Evolutionary conservation across 2,888 invertebrate species (phyloP).

Genomic region (Gibbula magus): DNA sequence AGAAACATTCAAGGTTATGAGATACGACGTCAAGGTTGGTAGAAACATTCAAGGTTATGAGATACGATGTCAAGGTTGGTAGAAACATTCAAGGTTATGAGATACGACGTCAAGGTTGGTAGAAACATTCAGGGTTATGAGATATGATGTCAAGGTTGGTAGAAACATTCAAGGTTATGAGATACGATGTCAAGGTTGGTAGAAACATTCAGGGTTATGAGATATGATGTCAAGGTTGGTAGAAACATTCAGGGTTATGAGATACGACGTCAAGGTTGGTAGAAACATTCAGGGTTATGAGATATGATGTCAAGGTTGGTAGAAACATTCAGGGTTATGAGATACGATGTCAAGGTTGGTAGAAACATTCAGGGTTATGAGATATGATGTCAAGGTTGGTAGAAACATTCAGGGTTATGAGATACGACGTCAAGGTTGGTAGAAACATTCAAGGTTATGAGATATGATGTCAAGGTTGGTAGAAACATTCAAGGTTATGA

Average conservation of each 20-base stretch:
- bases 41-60: background rate
- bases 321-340: background rate
- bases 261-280: background rate
- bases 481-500: background rate
- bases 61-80: background rate
- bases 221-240: too few species aligned
- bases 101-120: background rate
- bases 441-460: background rate
- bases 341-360: background rate
- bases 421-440: background rate
- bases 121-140: background rate
- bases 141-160: too few species aligned
- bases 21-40: background rate
- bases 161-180: background rate
- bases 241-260: background rate
- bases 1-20: background rate
- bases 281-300: background rate
- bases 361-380: background rate
- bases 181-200: background rate
- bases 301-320: too few species aligned
- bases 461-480: too few species aligned
- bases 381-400: too few species aligned
- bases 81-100: background rate
- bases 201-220: background rate
- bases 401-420: background rate